Evolutionary conservation across 2,113 vertebrate species (phyloP), one percentile per base, ranked within the genome.

Genomic region (Formicarius rufipectus): DNA sequence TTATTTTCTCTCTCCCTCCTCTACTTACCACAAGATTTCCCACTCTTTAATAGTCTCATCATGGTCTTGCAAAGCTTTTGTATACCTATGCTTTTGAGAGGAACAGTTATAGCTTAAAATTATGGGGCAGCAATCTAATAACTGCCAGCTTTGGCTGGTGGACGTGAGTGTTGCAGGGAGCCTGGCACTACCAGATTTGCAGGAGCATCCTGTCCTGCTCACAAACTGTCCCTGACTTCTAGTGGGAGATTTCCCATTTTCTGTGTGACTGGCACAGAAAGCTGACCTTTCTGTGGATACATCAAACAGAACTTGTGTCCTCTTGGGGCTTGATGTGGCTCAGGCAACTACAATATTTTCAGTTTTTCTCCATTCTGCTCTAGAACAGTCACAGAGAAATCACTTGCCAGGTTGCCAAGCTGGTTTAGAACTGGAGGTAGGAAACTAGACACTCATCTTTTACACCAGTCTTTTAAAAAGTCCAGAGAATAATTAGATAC

Each of bases 231-330:
- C 23, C 53, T 82, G 67, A 87, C 33, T 82, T 83, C 44, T 16
- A 20, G 35, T 9, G 22, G 44, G 45, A 85, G 17, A 72, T 31
- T 86, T 89, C 58, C 40, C 66, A 25, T 62, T 87, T 85, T 53
- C 52, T 89, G 92, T 96, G 71, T 77, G 83, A 50, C 58, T 63
- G 91, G 45, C 8, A n/a, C 21, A 42, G 72, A 47, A 76, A 27
- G 25, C 35, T 96, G 95, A 97, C 95, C 90, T 96, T 98, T 97
- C 87, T 49, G 75, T 21, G 55, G 37, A 77, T 78, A 60, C 74
- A 31, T 55, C 64, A n/a, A 44, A 71, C 56, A 87, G 69, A 75
- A 72, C 3, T 0, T 7, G 9, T 12, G 10, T 44, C 83, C 84
- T 79, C 66, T 47, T 0, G 20, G 63, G 80, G 39, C 22, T 35